phyloP scores from a whole-genome alignment of 2,113 vertebrate genomes.

The Choloepus hoffmanni region DNA sequence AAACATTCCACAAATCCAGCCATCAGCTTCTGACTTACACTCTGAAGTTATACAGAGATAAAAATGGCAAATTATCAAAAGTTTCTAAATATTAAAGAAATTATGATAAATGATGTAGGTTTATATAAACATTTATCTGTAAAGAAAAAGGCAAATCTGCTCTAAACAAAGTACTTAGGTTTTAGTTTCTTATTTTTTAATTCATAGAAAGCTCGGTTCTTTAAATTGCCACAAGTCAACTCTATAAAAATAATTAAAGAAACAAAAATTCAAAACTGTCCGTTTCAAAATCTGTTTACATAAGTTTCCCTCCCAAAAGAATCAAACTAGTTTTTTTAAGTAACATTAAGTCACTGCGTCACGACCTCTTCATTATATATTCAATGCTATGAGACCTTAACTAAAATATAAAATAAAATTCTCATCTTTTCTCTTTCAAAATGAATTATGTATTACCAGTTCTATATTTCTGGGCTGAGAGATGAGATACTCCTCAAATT shows the following conservation, averaged over 20 bases:
- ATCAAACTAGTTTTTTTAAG: background rate
- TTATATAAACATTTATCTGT: background rate
- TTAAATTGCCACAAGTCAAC: background rate
- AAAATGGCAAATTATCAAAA: slow-evolving; percentile 46
- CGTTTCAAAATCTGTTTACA: slow-evolving; percentile 25
- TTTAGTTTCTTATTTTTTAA: background rate
- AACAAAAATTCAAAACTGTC: background rate
- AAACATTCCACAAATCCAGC: slow-evolving; percentile 98
- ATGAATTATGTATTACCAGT: background rate
- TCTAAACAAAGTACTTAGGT: slow-evolving; percentile 7
- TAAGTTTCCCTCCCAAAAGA: slow-evolving; percentile 35
- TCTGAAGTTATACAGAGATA: slow-evolving; percentile 82
- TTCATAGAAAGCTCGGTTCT: slow-evolving; percentile 46
- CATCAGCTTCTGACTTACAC: slow-evolving; percentile 96
- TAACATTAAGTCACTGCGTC: background rate
- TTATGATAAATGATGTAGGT: background rate
- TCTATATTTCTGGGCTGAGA: background rate
- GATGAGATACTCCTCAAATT: background rate
- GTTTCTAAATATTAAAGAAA: slow-evolving; percentile 29
- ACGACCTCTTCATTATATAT: background rate
- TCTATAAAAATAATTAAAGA: background rate
- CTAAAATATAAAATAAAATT: slow-evolving; percentile 50
- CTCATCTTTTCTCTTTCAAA: slow-evolving; percentile 25
- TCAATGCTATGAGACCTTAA: background rate
- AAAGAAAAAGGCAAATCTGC: slow-evolving; percentile 33